Base-by-base conservation (phyloP, 2,888 invertebrate species). In the Nomada fucata region DNA sequence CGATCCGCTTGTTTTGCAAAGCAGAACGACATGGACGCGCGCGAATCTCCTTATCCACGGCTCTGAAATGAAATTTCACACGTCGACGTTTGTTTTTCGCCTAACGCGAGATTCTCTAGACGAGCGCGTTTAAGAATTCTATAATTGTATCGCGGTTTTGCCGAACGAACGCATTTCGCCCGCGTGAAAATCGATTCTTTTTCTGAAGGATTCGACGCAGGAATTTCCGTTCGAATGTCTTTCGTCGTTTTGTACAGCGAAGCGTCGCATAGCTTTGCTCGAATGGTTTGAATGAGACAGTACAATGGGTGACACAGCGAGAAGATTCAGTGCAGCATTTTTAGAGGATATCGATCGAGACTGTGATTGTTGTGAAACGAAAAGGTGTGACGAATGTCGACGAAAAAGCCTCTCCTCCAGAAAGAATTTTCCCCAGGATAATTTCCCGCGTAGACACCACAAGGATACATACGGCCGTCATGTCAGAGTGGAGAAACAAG, bases 351-450 rank as follows among this genome's bases (percentile, higher is more conserved):
- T 57, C 47, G 65, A 67, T 67, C 57, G 57, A 67, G 57, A 67
- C 9, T 44, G 69, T 65, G 75, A 61, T 63, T 29, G 57, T 23
- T 13, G 44, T 29, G 69, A 64, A 29, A 79, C 79, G 73, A 80
- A 72, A 72, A 42, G 63, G 15, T 50, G 76, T 59, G 69, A 75
- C 65, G 76, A 83, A 76, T 72, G 67, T 68, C 76, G 78, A 76
- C 83, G 87, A 85, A 87, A 87, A 85, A 87, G 85, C 83, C 87
- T 87, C 83, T 79, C 79, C 65, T 78, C 71, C 74, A 68, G 42
- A 50, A 67, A 79, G 59, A 78, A 78, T 78, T 73, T 83, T 42
- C 78, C 77, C 79, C 67, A 69, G 80, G 70, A 85, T 76, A 83
- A 86, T 86, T 83, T 74, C 72, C 83, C 73, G 59, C 70, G 65